phyloP scores from a whole-genome alignment of 2,888 invertebrate genomes.

The Plagiodera versicolora region DNA sequence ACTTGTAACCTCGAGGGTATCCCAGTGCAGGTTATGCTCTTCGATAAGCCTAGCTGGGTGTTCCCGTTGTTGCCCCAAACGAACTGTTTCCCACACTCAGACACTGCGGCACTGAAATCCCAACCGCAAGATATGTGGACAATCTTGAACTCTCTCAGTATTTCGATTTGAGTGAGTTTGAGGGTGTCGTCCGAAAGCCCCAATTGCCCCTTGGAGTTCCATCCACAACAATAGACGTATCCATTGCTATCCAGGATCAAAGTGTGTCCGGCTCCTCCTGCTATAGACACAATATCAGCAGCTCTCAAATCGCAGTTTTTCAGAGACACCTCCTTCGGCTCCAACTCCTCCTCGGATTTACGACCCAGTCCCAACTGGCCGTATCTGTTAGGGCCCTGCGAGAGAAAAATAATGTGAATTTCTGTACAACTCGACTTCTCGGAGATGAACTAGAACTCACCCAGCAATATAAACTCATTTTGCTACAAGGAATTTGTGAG shows the following conservation, averaged over 20 bases:
- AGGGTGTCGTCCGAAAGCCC: conserved; percentile 60
- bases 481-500: conserved; percentile 25
- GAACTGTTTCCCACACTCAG: conserved; percentile 68
- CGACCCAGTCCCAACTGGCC: conserved; percentile 75
- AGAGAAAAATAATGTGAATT: conserved; percentile 10
- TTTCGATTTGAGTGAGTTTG: conserved; percentile 64
- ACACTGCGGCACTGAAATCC: conserved; percentile 78
- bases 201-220: conserved; percentile 75
- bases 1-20: conserved; percentile 53
- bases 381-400: conserved; percentile 81
- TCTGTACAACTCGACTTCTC: neutral
- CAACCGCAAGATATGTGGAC: conserved; percentile 75
- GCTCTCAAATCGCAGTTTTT: conserved; percentile 48
- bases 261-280: conserved; percentile 79
- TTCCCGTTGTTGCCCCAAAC: conserved; percentile 84
- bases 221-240: conserved; percentile 75
- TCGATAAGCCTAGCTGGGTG: conserved; percentile 71
- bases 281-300: conserved; percentile 63
- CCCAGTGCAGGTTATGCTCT: conserved; percentile 53
- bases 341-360: conserved; percentile 67
- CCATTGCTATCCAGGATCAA: conserved; percentile 68
- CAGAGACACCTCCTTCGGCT: conserved; percentile 56
- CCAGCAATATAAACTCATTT: conserved; percentile 50
- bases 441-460: conserved; percentile 37
- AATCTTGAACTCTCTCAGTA: conserved; percentile 59